phyloP scores from a whole-genome alignment of 1,140 invertebrate genomes.

The Caenorhabditis latens region DNA sequence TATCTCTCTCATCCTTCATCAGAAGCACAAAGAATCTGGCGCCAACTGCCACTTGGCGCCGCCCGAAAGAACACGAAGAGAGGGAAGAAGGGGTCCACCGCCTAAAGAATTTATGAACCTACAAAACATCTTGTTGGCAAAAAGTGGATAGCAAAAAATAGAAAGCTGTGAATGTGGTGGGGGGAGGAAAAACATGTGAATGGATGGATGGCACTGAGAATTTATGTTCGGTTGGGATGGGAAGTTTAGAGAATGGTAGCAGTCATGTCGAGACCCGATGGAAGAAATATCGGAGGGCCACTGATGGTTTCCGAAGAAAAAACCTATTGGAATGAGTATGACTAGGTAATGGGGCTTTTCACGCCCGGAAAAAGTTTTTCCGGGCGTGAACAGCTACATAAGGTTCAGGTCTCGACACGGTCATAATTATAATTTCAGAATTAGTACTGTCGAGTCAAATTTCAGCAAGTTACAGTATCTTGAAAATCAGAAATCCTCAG shows the following conservation, averaged over 20 bases:
- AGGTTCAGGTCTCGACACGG: too few species aligned
- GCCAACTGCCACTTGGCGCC: conserved; percentile 10
- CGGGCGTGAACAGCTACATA: too few species aligned
- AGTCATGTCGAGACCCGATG: neutral
- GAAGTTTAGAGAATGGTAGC: too few species aligned
- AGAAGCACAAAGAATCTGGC: conserved; percentile 19
- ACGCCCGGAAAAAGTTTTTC: too few species aligned
- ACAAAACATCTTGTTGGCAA: neutral
- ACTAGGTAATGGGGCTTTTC: too few species aligned
- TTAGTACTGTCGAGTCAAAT: neutral
- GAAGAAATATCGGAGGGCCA: too few species aligned
- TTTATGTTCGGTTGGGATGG: too few species aligned
- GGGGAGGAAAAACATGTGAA: neutral
- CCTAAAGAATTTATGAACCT: conserved; percentile 32
- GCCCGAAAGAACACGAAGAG: neutral
- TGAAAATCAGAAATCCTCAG: too few species aligned
- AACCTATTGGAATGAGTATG: neutral
- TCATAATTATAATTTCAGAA: too few species aligned
- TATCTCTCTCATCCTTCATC: neutral
- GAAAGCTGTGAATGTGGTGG: too few species aligned
- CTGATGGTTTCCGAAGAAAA: neutral
- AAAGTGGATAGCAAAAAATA: too few species aligned
- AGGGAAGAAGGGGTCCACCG: neutral
- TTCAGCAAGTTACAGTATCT: too few species aligned
- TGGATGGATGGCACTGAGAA: neutral